Percentiles rank a stretch among this genome's conserved stretches.
These are phyloP conservation scores for Pygoscelis antarcticus DNA, from an alignment of 2,113 vertebrate species.

Conservation along the genomic window DNA sequence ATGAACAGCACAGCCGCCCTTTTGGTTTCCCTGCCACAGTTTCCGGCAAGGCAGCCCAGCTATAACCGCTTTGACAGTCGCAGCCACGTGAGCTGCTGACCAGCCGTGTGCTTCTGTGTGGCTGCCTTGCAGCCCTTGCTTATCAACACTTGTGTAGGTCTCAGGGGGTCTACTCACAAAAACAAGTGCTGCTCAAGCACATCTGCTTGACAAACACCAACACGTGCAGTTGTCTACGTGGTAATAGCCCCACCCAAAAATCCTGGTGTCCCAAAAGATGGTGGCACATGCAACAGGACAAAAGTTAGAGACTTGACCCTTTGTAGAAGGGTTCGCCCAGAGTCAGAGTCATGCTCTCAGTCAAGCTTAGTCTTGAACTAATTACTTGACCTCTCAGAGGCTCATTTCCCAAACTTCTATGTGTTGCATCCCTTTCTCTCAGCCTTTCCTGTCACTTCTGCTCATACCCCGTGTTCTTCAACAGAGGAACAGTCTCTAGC, in stretches of 20 bases:
- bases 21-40: neutral
- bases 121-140: neutral
- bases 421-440: neutral
- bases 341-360: neutral
- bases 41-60: neutral
- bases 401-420: neutral
- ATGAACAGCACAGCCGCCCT: neutral
- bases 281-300: neutral
- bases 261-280: neutral
- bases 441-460: neutral
- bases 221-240: neutral
- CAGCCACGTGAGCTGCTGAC: neutral
- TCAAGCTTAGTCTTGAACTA: neutral
- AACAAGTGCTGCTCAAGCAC: neutral
- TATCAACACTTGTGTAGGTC: neutral
- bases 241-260: neutral
- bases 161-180: neutral
- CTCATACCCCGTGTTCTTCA: neutral
- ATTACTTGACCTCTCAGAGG: neutral
- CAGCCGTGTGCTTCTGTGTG: accelerated
- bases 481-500: neutral
- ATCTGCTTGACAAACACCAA: neutral
- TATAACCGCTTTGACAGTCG: neutral
- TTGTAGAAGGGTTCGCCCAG: neutral
- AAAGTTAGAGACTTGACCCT: neutral